Percentiles rank a stretch among this genome's conserved stretches.
phyloP scores from a whole-genome alignment of 2,797 vertebrate genomes.

The Okamejei kenojei region DNA sequence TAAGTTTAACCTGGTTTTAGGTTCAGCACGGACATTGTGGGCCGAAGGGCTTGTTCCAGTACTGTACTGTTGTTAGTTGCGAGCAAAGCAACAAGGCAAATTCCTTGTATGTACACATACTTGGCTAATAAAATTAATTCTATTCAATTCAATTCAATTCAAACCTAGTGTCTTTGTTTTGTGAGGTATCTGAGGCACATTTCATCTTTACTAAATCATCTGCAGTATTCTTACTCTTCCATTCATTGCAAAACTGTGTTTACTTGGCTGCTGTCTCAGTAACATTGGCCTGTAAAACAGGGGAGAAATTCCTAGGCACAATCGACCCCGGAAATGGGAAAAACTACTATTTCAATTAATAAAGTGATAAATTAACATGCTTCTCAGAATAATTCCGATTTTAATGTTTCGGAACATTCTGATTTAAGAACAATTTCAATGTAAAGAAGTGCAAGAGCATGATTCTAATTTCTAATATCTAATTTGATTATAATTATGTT shows the following conservation, averaged over 20 bases:
- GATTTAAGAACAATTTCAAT: background rate
- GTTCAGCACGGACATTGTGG: too few species aligned
- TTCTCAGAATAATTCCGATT: background rate
- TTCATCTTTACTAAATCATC: background rate
- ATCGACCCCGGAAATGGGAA: background rate
- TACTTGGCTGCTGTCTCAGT: background rate
- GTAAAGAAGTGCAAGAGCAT: background rate
- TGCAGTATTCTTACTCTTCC: background rate
- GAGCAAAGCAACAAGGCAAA: too few species aligned
- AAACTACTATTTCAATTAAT: background rate
- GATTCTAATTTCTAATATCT: background rate
- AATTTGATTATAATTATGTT: background rate
- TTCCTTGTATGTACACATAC: too few species aligned
- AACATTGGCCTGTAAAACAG: background rate
- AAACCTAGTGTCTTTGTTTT: too few species aligned
- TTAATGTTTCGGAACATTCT: background rate
- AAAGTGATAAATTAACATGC: too few species aligned
- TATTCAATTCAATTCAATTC: too few species aligned
- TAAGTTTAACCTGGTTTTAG: too few species aligned
- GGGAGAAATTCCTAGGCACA: background rate
- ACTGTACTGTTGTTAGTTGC: too few species aligned
- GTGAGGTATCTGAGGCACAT: background rate
- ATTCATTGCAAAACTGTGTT: background rate
- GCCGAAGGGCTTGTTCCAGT: too few species aligned
- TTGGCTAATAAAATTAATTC: too few species aligned